Percentiles rank a stretch among this genome's conserved stretches.
These are phyloP conservation scores for Nyctibius bracteatus DNA, from an alignment of 2,113 vertebrate species.

Conservation along the genomic window DNA sequence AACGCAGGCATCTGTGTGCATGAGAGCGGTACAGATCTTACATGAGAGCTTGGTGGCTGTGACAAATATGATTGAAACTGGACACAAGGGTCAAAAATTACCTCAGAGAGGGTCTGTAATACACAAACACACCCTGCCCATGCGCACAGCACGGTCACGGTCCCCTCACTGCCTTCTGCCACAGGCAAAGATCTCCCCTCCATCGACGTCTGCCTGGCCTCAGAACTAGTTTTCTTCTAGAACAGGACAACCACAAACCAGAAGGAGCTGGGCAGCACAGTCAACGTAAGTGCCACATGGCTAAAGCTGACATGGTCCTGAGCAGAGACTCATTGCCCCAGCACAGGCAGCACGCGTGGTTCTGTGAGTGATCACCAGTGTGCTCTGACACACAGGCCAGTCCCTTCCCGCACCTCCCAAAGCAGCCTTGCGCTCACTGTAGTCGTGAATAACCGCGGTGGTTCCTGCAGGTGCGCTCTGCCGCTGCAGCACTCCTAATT, in stretches of 20 bases:
- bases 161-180: neutral
- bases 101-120: neutral
- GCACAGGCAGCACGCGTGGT: rapidly evolving
- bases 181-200: neutral
- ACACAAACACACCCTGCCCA: neutral
- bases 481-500: neutral
- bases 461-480: neutral
- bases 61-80: neutral
- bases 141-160: rapidly evolving
- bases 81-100: neutral
- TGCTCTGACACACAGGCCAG: no score
- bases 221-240: neutral
- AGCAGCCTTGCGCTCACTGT: neutral
- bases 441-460: neutral
- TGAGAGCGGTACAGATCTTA: neutral
- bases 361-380: rapidly evolving
- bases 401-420: neutral
- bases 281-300: rapidly evolving
- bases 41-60: rapidly evolving
- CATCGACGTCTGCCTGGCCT: rapidly evolving
- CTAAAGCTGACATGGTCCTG: rapidly evolving
- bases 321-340: neutral
- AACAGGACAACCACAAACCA: neutral
- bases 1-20: neutral
- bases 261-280: neutral